Base-by-base conservation (phyloP, 2,113 vertebrate species). In the Cyphomyrus discorhynchus region DNA sequence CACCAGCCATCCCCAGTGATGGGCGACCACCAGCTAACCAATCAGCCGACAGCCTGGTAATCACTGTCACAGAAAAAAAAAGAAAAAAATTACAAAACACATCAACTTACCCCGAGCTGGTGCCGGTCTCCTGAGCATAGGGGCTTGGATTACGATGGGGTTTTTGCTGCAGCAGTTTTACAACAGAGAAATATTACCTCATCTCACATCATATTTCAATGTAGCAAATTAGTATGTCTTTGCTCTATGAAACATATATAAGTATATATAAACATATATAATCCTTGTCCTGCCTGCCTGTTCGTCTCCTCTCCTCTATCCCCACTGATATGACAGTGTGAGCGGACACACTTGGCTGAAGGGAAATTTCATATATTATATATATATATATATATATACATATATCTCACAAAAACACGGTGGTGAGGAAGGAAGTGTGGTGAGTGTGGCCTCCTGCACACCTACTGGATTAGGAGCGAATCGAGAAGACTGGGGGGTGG, bases 401-500 rank as follows among this genome's bases (percentile, higher is more conserved):
- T 92, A 97, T 97, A 97, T 97, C 97, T 96, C 96, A 95, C 58
- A 66, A 1, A 66, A 66, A 66, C 3, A 66, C n/a, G n/a, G 2
- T 66, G n/a, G 58, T 27, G 58, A 27, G 58, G 58, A 27, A 27
- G n/a, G 58, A n/a, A 66, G 24, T 27, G n/a, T 66, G 58, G 24
- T 96, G 96, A 96, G 93, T 96, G 97, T 96, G 96, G 95, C 97
- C 97, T 96, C 96, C 95, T 93, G 96, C 96, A 96, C 96, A 97
- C 97, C 96, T 95, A 95, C 95, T 95, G 95, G 95, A 95, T 94
- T 92, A 92, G 92, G 91, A 92, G 93, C 93, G 92, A 92, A 90
- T 88, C 24, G 19, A 62, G 35, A 89, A 46, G 90, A 91, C 86
- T 19, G 89, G 92, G 91, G 89, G 84, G 9, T 49, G 19, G 39